A percentile compares a stretch with the other conserved stretches of the same genome.
Evolutionary conservation across 2,113 vertebrate genomes (phyloP).

Genomic region (Mohoua ochrocephala): DNA sequence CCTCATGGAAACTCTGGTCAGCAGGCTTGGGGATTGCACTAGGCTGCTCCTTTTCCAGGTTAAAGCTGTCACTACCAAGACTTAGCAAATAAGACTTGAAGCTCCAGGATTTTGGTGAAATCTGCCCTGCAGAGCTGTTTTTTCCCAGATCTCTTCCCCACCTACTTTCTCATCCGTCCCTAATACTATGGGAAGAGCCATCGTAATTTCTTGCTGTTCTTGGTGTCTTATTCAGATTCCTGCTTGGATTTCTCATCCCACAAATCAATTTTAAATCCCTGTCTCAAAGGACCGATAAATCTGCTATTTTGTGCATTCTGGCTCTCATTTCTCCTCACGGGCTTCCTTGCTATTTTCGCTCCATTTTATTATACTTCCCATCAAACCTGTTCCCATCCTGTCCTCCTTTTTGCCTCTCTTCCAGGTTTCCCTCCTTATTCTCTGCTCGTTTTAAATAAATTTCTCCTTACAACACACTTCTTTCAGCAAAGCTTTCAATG

Average conservation of each 20-base stretch:
- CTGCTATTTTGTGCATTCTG: neutral
- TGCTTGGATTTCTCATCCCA: neutral
- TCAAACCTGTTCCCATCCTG: neutral
- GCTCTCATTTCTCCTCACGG: neutral
- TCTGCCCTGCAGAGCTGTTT: neutral
- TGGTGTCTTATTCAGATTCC: neutral
- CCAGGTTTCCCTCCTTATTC: neutral
- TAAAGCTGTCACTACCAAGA: neutral
- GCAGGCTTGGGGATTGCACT: neutral
- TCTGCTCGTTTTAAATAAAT: neutral
- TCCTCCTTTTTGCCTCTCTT: neutral
- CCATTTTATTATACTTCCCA: neutral
- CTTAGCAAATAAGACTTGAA: neutral
- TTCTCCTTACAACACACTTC: neutral
- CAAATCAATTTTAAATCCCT: neutral
- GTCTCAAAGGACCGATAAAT: neutral
- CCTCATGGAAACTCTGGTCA: neutral
- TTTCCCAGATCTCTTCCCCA: neutral
- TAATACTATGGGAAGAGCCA: neutral
- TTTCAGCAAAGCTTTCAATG: neutral
- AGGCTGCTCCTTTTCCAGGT: neutral
- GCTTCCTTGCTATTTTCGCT: slow-evolving; percentile 3
- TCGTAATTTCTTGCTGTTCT: neutral
- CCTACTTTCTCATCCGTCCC: neutral
- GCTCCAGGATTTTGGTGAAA: neutral